These are phyloP conservation scores for Marasmarcha lunaedactyla DNA, from an alignment of 2,888 invertebrate genomes.

Conservation along the genomic window DNA sequence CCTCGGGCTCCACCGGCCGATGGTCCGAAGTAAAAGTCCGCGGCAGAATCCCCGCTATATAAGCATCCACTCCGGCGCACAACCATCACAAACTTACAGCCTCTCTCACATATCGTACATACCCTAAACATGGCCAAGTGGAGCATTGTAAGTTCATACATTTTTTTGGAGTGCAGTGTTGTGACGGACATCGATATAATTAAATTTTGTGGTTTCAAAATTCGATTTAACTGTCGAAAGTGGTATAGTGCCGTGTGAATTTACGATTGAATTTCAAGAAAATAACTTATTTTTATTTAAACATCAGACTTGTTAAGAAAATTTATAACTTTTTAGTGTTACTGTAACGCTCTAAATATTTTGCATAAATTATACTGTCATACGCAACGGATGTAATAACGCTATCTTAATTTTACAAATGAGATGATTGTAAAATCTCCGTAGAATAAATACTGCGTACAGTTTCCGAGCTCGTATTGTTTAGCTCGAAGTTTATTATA, in stretches of 20 bases:
- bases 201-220: too few species aligned
- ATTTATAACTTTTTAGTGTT: too few species aligned
- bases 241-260: too few species aligned
- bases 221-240: too few species aligned
- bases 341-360: too few species aligned
- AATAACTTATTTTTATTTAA: too few species aligned
- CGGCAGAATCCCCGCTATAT: conserved; percentile 50
- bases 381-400: too few species aligned
- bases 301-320: too few species aligned
- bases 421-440: not conserved
- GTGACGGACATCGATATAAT: conserved; percentile 11
- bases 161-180: conserved; percentile 48
- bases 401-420: conserved; percentile 4
- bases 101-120: conserved; percentile 32
- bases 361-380: too few species aligned
- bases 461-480: too few species aligned
- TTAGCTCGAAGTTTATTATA: too few species aligned
- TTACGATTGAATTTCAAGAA: too few species aligned
- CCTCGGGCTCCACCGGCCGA: conserved; percentile 14
- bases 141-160: conserved; percentile 52
- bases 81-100: conserved; percentile 45
- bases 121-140: conserved; percentile 54
- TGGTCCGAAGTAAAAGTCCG: conserved; percentile 59
- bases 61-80: conserved; percentile 32
- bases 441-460: conserved; percentile 8